phyloP scores from a whole-genome alignment of 1,140 invertebrate species.

The Dufourea novaeangliae region DNA sequence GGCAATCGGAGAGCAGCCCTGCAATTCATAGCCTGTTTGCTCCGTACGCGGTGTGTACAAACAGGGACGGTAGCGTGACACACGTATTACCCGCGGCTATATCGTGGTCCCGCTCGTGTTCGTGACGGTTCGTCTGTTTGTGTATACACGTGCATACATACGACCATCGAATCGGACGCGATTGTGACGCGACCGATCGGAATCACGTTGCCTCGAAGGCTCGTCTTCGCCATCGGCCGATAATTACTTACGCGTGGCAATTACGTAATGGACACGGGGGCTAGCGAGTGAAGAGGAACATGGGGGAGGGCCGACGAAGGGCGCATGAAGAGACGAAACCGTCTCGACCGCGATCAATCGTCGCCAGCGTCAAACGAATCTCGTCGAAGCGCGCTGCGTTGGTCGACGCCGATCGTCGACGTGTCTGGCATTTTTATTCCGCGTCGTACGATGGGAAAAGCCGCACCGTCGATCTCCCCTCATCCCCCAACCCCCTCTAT shows the following conservation, averaged over 20 bases:
- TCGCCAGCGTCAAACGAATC: slow-evolving; percentile 47
- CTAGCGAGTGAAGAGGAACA: no score
- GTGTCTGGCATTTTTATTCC: slow-evolving; percentile 53
- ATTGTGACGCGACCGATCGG: slow-evolving; percentile 26
- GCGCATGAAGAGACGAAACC: background rate
- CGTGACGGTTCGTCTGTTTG: background rate
- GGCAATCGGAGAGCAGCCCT: slow-evolving; percentile 55
- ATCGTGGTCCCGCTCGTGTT: background rate
- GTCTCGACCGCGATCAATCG: slow-evolving; percentile 50
- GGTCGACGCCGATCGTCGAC: slow-evolving; percentile 34
- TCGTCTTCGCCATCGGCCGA: slow-evolving; percentile 38
- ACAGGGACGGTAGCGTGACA: slow-evolving; percentile 50
- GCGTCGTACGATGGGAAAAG: background rate
- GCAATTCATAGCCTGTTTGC: slow-evolving; percentile 46
- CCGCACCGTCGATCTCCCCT: no score
- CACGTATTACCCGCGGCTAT: slow-evolving; percentile 41
- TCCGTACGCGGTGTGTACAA: slow-evolving; percentile 48
- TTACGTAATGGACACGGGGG: slow-evolving; percentile 55
- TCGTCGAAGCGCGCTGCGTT: background rate
- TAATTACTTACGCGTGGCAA: slow-evolving; percentile 62
- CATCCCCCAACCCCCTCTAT: no score
- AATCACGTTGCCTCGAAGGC: slow-evolving; percentile 10
- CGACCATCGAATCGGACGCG: background rate
- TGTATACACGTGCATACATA: no score
- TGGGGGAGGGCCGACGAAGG: background rate